These are phyloP conservation scores for Neotoma lepida DNA, from an alignment of 2,113 vertebrate species.

Conservation along the genomic window DNA sequence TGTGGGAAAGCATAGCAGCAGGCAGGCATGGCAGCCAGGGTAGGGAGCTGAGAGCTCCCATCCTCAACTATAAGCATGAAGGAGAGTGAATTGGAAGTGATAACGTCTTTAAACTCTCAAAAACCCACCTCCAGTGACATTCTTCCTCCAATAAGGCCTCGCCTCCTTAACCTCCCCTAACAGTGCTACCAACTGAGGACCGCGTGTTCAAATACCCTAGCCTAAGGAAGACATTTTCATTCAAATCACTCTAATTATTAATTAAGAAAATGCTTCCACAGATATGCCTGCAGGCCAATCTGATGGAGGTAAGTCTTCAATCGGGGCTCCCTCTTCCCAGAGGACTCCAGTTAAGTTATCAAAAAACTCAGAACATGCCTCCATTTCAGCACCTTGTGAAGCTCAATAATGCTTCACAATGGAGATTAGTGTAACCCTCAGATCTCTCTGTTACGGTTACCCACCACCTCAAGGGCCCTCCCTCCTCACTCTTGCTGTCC, in stretches of 20 bases:
- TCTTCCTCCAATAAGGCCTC: not conserved
- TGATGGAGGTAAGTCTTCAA: not conserved
- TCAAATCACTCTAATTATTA: not conserved
- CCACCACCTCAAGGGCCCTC: not conserved
- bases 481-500: not conserved
- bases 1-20: not conserved
- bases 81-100: not conserved
- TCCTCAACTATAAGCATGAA: not conserved
- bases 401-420: not conserved
- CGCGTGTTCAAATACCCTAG: not conserved
- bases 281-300: not conserved
- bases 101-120: not conserved
- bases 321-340: not conserved
- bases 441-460: not conserved
- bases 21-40: not conserved
- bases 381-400: not conserved
- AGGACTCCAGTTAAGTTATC: not conserved
- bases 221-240: too few relatives aligned
- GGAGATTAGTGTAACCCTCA: not conserved
- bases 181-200: not conserved
- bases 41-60: not conserved
- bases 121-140: too few relatives aligned
- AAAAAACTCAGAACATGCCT: not conserved
- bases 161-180: not conserved
- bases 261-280: not conserved